phyloP scores from a whole-genome alignment of 2,888 invertebrate species.

The Axea sp. region DNA sequence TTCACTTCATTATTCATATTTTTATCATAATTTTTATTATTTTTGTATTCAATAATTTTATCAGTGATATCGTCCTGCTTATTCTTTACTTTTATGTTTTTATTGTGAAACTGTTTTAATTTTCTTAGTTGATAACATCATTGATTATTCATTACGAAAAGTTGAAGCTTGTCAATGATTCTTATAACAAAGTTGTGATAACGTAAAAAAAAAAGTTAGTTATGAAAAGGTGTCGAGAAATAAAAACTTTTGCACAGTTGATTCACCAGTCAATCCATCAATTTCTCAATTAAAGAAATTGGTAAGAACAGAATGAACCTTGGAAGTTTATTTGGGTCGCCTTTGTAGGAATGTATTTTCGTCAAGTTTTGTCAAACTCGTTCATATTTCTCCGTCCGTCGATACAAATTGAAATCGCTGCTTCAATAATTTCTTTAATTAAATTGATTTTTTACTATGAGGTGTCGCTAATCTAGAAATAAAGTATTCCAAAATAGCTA shows the following conservation, averaged over 20 bases:
- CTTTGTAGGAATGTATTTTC: background rate
- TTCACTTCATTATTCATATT: no score
- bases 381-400: background rate
- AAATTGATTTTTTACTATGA: no score
- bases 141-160: conserved; percentile 9
- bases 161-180: conserved; percentile 8
- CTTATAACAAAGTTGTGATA: no score
- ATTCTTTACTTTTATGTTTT: no score
- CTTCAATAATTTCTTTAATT: background rate
- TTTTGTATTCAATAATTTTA: no score
- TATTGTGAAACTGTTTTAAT: no score
- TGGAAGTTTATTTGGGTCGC: conserved; percentile 18
- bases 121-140: background rate
- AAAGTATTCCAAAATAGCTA: no score
- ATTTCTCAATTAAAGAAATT: conserved; percentile 12
- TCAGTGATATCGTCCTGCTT: no score
- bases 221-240: background rate
- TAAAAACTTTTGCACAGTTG: conserved; percentile 2
- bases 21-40: no score
- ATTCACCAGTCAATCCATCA: conserved; percentile 2
- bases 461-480: no score
- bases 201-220: conserved; percentile 2
- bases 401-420: background rate
- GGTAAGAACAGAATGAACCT: conserved; percentile 10
- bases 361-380: background rate